Base-by-base conservation (phyloP, 2,797 vertebrate species). In the Tragelaphus eurycerus region DNA sequence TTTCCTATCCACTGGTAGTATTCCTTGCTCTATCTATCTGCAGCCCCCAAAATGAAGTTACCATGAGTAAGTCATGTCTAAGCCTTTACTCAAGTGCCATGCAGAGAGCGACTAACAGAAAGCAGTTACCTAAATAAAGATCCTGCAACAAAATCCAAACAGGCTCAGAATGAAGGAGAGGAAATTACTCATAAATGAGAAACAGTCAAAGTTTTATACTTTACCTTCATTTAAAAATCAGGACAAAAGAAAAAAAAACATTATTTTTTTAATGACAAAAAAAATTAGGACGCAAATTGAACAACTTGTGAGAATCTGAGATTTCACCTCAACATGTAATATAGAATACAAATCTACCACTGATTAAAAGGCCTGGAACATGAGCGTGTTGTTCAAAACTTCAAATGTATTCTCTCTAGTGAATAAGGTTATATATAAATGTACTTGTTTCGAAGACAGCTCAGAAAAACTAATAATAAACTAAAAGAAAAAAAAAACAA, bases 161-260 rank as follows among this genome's bases (percentile, higher is more conserved):
- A 79, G 46, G 52, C 60, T 91, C 27, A 62, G 38, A 86, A 93
- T 4, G 15, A 7, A 71, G 17, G 0, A 74, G 31, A 90, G 60
- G 21, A 17, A 67, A 10, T 25, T 31, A 92, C 9, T 88, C 57
- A 55, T 38, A 62, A 91, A 57, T 15, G 13, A 95, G 7, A 81
- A 91, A 89, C 0, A 78, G 31, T 60, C 31, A 23, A 60, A 38
- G 15, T n/a, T 81, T 29, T 50, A 82, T 29, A 55, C 74, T 82
- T 95, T 54, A 93, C 50, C n/a, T 89, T 96, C 31, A 43, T 60
- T 92, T 89, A 76, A 91, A 89, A 90, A 59, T 78, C 62, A 95
- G 6, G 31, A 54, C 50, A 5, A 23, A 21, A 71, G 11, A 21
- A 62, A 71, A 62, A 64, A 67, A 38, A 74, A 7, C 17, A 9